phyloP scores from a whole-genome alignment of 1,140 invertebrate species.

The Drosophila sturtevanti region DNA sequence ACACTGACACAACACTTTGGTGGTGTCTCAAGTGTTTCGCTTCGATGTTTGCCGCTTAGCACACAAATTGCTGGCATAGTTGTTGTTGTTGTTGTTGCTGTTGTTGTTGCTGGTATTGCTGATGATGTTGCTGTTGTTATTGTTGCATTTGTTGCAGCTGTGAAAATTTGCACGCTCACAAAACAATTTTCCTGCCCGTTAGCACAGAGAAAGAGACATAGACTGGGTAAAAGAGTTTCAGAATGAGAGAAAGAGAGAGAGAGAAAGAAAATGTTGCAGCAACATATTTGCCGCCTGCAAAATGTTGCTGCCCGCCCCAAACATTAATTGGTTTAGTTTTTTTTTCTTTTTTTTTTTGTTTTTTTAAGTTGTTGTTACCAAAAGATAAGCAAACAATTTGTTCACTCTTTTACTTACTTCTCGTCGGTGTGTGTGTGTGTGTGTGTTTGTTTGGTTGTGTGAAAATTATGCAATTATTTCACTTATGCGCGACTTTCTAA shows the following conservation, averaged over 20 bases:
- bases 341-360: background rate
- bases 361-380: conserved; percentile 49
- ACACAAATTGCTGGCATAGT: conserved; percentile 73
- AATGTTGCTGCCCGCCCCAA: conserved; percentile 49
- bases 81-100: conserved; percentile 52
- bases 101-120: conserved; percentile 42
- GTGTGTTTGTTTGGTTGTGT: conserved; percentile 35
- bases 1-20: conserved; percentile 7
- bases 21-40: conserved; percentile 22
- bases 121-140: conserved; percentile 34
- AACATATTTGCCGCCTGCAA: conserved; percentile 67
- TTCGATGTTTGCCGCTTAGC: conserved; percentile 51
- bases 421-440: conserved; percentile 3
- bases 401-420: conserved; percentile 23
- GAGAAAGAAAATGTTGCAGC: conserved; percentile 56
- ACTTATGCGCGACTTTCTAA: conserved; percentile 64
- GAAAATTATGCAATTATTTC: conserved; percentile 61
- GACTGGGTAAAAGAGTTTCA: conserved; percentile 18
- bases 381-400: conserved; percentile 68
- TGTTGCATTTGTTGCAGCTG: conserved; percentile 61
- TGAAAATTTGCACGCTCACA: conserved; percentile 78
- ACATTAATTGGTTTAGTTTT: conserved; percentile 67
- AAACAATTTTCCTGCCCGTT: conserved; percentile 77
- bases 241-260: conserved; percentile 7
- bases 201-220: conserved; percentile 54